A percentile compares a stretch with the other conserved stretches of the same genome.
Conservation (phyloP, 2,888 invertebrate genomes). For the Papilio protenor region DNA sequence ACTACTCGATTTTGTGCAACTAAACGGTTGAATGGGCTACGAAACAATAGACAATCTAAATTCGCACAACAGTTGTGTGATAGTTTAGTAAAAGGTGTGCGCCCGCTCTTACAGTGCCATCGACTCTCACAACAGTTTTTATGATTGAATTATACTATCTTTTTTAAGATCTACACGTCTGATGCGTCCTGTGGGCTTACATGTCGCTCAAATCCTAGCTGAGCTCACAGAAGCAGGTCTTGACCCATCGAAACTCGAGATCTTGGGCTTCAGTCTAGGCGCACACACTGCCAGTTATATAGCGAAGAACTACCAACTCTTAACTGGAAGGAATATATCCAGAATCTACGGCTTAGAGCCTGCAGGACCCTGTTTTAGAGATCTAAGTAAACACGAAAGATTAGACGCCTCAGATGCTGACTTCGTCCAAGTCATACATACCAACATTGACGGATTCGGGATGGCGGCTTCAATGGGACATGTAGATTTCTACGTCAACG, state of each 20-base stretch:
- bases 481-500: conserved; percentile 75
- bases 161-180: conserved; percentile 72
- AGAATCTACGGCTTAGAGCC: conserved; percentile 74
- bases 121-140: background rate
- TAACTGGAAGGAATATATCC: conserved; percentile 71
- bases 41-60: no score
- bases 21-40: no score
- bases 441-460: conserved; percentile 78
- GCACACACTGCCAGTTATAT: conserved; percentile 75
- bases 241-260: conserved; percentile 67
- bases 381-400: conserved; percentile 60
- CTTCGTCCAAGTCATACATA: conserved; percentile 76
- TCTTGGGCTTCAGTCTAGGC: conserved; percentile 76
- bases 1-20: no score
- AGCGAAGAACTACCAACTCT: conserved; percentile 66
- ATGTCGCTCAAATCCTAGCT: conserved; percentile 70
- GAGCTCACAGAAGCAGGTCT: conserved; percentile 67
- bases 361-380: conserved; percentile 76
- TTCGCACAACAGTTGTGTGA: no score
- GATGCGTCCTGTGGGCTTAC: conserved; percentile 78
- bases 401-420: conserved; percentile 70
- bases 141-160: no score
- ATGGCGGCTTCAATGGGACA: conserved; percentile 78
- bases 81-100: no score
- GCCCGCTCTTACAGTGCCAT: no score